Base-by-base conservation (phyloP, 64 coral and sea anemone species). In the Catalaphyllia jardinei region DNA sequence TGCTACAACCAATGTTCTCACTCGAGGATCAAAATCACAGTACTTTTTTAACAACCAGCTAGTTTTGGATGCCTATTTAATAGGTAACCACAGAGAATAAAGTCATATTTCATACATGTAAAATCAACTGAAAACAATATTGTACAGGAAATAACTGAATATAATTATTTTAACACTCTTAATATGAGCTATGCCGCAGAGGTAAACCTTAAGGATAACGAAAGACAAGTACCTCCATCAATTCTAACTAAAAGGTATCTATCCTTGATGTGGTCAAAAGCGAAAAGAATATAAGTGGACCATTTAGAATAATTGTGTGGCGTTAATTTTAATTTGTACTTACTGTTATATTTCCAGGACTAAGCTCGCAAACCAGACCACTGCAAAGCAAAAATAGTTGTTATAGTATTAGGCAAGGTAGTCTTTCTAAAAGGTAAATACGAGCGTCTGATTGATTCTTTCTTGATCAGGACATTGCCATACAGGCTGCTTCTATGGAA, bases 1-100 rank as follows among this genome's bases (percentile, higher is more conserved):
- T 20, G 80, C 91, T 38, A 93, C 86, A 46, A 86, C 77, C 14
- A 96, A 88, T 8, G 71, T 71, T 14, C 78, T 50, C 16, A 93
- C 88, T 46, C 93, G 57, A 20, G 88, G 82, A 87, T 96, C 87
- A 31, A 93, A 74, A 31, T 93, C 91, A 31, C 38, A 31, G 75
- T 93, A 96, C 4, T 79, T 81, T 71, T 96, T 96, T 17, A 96
- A 76, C 52, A 96, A 57, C n/a, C 30, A 52, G 72, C 75, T 87
- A 15, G 95, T 96, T 60, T 86, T 89, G 42, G 79, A 89, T 24
- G 92, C 95, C 95, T 96, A 54, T 9, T 19, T 60, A 63, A 52
- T 31, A n/a, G 72, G 15, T 17, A 81, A 42, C 75, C 7, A 52
- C 38, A 16, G 51, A 86, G 62, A 72, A 33, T 54, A 79, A 79